Percentiles rank a stretch among this genome's conserved stretches.
Conservation (phyloP, 1,140 invertebrate species). For the Drosophila parvula region DNA sequence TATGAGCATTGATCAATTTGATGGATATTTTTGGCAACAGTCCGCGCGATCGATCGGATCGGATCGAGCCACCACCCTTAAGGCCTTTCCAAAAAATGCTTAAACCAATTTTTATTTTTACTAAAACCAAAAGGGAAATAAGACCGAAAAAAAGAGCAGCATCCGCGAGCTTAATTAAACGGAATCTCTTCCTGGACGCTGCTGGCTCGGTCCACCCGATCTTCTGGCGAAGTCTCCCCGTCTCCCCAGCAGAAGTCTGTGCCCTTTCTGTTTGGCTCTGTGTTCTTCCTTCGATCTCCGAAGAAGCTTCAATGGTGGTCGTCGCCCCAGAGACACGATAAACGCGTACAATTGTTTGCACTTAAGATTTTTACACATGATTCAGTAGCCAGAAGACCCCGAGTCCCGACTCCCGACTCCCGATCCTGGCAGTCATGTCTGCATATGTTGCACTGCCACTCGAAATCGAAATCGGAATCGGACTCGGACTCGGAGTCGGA, state of each 20-base stretch:
- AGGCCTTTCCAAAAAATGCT: slow-evolving; percentile 79
- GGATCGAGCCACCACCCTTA: slow-evolving; percentile 58
- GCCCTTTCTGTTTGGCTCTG: slow-evolving; percentile 32
- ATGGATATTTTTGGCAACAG: slow-evolving; percentile 78
- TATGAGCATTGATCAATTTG: slow-evolving; percentile 82
- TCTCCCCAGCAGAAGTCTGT: background rate
- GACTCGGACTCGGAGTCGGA: slow-evolving; percentile 6
- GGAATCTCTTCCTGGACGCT: slow-evolving; percentile 64
- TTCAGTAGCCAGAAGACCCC: slow-evolving; percentile 73
- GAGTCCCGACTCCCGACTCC: slow-evolving; percentile 16
- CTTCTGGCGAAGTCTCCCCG: background rate
- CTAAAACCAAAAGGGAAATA: slow-evolving; percentile 27
- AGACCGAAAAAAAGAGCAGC: slow-evolving; percentile 5
- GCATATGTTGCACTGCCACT: slow-evolving; percentile 80
- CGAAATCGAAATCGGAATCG: slow-evolving; percentile 52
- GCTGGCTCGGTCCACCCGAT: slow-evolving; percentile 1
- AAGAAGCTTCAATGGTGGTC: slow-evolving; percentile 77
- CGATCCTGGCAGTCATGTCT: slow-evolving; percentile 68
- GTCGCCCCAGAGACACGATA: slow-evolving; percentile 81
- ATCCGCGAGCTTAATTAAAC: slow-evolving; percentile 76
- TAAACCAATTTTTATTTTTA: slow-evolving; percentile 78
- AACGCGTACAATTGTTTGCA: slow-evolving; percentile 84
- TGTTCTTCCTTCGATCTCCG: slow-evolving; percentile 6
- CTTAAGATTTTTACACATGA: slow-evolving; percentile 84
- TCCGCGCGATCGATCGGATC: slow-evolving; percentile 44